A percentile compares a stretch with the other conserved stretches of the same genome.
Conservation (phyloP, 37 sponge, comb jelly and placozoan species). For the Ianthella basta region DNA sequence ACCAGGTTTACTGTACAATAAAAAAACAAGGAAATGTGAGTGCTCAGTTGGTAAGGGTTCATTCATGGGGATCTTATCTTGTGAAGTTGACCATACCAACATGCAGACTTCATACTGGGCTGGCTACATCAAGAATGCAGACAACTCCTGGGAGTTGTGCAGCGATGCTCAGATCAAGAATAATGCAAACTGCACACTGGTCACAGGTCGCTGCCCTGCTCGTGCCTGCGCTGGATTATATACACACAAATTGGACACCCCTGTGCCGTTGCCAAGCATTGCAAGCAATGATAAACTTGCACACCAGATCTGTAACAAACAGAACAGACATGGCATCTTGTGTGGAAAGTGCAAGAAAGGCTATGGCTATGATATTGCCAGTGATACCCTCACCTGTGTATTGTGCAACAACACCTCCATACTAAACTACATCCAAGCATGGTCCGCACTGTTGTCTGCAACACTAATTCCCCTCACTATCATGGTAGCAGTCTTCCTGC, state of each 20-base stretch:
- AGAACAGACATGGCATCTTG: background rate
- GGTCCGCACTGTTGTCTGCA: background rate
- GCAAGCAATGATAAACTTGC: background rate
- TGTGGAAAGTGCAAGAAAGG: slow-evolving; percentile 13
- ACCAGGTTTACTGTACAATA: background rate
- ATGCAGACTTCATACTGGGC: slow-evolving; percentile 12
- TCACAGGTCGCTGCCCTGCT: background rate
- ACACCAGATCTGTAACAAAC: background rate
- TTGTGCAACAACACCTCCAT: background rate
- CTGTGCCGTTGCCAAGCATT: background rate
- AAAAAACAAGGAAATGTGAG: background rate
- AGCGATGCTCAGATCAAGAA: background rate
- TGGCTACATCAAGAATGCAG: background rate
- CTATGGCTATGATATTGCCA: background rate
- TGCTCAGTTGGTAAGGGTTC: background rate
- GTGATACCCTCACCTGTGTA: background rate
- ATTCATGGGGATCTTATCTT: background rate
- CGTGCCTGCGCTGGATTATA: background rate
- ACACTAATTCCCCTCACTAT: background rate
- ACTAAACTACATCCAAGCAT: background rate
- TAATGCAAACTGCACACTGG: background rate
- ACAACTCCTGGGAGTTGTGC: background rate
- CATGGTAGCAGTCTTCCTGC: slow-evolving; percentile 11
- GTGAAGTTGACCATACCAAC: background rate
- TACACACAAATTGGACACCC: background rate